phyloP scores from a whole-genome alignment of 2,888 invertebrate genomes.

The Caenorhabditis afra region DNA sequence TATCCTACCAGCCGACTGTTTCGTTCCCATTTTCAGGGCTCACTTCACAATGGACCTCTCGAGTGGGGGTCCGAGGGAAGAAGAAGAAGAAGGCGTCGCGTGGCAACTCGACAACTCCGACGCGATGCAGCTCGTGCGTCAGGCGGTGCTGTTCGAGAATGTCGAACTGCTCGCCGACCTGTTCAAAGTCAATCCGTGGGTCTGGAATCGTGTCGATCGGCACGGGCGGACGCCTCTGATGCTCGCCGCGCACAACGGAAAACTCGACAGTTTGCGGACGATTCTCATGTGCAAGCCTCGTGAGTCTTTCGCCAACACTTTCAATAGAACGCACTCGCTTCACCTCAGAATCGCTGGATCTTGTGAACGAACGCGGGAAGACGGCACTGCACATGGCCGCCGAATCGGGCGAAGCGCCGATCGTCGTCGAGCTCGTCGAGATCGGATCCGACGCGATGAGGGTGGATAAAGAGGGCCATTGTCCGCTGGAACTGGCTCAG shows the following conservation, averaged over 20 bases:
- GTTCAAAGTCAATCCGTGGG: conserved; percentile 82
- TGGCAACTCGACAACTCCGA: conserved; percentile 68
- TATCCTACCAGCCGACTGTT: conserved; percentile 4
- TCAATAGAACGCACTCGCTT: no score
- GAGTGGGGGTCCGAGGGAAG: conserved; percentile 30
- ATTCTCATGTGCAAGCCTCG: conserved; percentile 50
- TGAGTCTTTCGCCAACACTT: conserved; percentile 21
- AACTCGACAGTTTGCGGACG: conserved; percentile 84
- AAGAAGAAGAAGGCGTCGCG: conserved; percentile 27
- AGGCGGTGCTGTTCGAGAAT: conserved; percentile 91
- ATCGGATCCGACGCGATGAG: conserved; percentile 55
- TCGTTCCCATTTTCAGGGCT: neutral
- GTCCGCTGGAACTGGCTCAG: conserved; percentile 87
- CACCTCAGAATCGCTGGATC: conserved; percentile 61
- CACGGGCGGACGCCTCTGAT: conserved; percentile 87
- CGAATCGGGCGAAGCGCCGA: conserved; percentile 69
- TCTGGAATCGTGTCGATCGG: conserved; percentile 65
- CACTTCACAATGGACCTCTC: conserved; percentile 54
- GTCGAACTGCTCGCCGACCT: conserved; percentile 90
- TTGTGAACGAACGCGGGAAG: conserved; percentile 72
- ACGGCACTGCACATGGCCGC: conserved; percentile 77
- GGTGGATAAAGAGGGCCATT: conserved; percentile 84
- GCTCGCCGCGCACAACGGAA: conserved; percentile 85
- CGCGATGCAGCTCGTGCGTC: conserved; percentile 65
- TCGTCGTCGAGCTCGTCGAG: conserved; percentile 53